These are phyloP conservation scores for Pseudocheirus occidentalis DNA, from an alignment of 2,797 vertebrate species.

Conservation along the genomic window DNA sequence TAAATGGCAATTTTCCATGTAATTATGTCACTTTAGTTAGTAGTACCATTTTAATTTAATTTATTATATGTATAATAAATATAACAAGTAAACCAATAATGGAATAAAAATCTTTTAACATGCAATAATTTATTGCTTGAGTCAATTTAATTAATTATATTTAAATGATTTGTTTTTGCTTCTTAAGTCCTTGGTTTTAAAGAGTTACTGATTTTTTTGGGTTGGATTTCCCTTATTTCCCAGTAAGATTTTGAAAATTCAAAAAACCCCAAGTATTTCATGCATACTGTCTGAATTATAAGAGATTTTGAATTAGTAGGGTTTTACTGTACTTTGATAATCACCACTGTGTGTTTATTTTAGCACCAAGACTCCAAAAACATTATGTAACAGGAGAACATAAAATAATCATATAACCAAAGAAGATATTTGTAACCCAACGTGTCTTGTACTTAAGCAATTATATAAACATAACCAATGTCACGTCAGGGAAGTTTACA, in stretches of 20 bases:
- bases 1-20: background rate
- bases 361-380: slow-evolving; percentile 66
- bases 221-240: slow-evolving; percentile 1
- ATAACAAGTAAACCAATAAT: background rate
- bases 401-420: slow-evolving; percentile 64
- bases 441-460: slow-evolving; percentile 47
- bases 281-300: slow-evolving; percentile 9
- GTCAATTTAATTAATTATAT: slow-evolving; percentile 6
- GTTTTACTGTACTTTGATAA: slow-evolving; percentile 39
- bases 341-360: slow-evolving; percentile 59
- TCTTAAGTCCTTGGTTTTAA: slow-evolving; percentile 8
- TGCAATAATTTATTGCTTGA: background rate
- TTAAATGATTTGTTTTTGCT: background rate
- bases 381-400: slow-evolving; percentile 58
- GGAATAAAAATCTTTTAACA: background rate
- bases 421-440: slow-evolving; percentile 34
- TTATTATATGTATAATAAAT: background rate
- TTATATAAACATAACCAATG: slow-evolving; percentile 49
- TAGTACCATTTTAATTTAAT: background rate
- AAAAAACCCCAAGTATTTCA: slow-evolving; percentile 35
- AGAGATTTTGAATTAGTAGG: slow-evolving; percentile 28
- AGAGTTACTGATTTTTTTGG: background rate
- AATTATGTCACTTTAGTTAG: background rate
- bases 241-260: background rate
- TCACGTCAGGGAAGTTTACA: slow-evolving; percentile 32